Evolutionary conservation across 2,113 vertebrate species (phyloP).

Genomic region (Rhinoderma darwinii): DNA sequence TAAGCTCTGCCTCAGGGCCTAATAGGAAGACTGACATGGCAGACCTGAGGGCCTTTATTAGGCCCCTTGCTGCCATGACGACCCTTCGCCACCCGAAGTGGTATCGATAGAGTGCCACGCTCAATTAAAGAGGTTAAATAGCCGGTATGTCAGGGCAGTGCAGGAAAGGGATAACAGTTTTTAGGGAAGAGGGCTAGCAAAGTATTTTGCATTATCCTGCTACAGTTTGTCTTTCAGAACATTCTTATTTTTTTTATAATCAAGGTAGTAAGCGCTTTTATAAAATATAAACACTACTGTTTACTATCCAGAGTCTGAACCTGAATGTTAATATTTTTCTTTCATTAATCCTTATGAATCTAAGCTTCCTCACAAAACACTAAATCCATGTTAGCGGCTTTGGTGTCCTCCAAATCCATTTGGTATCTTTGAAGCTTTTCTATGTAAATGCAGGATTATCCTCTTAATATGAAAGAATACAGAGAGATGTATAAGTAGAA

Average conservation of each 20-base stretch:
- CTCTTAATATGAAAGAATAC: constrained; percentile 13
- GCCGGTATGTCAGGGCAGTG: too few relatives aligned
- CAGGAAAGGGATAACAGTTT: too few relatives aligned
- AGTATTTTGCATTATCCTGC: too few relatives aligned
- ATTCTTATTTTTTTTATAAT: neutral
- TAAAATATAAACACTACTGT: neutral
- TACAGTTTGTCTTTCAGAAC: too few relatives aligned
- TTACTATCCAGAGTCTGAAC: neutral
- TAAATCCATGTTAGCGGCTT: constrained; percentile 6
- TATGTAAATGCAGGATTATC: constrained; percentile 10
- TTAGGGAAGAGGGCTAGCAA: too few relatives aligned
- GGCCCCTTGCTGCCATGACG: too few relatives aligned
- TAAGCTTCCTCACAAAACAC: neutral
- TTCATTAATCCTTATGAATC: neutral
- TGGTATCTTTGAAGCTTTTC: neutral
- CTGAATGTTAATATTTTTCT: neutral
- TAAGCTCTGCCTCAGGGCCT: too few relatives aligned
- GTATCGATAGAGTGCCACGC: too few relatives aligned
- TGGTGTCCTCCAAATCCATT: constrained; percentile 7
- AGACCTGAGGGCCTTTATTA: too few relatives aligned
- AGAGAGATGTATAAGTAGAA: constrained; percentile 4
- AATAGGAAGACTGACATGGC: too few relatives aligned
- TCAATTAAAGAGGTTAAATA: too few relatives aligned
- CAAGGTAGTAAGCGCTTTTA: neutral
- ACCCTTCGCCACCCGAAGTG: too few relatives aligned